Conservation (phyloP, 2,113 vertebrate species). For the Clarias gariepinus region DNA sequence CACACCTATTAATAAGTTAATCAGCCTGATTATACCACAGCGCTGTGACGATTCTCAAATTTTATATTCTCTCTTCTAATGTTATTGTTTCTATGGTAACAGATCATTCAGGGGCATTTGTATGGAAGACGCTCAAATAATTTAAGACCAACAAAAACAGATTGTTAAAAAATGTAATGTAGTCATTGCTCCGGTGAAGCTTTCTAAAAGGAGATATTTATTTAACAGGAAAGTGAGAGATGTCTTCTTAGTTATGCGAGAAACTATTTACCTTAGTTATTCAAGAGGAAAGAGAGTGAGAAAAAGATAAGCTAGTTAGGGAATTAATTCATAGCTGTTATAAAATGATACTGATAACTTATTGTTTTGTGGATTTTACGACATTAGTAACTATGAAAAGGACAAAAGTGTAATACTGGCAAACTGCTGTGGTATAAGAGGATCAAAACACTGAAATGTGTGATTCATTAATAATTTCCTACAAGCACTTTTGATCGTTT, state of each 20-base stretch:
- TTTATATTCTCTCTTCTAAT: background rate
- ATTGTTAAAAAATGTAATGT: background rate
- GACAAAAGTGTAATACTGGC: background rate
- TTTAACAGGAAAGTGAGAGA: background rate
- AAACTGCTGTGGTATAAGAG: background rate
- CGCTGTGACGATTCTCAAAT: background rate
- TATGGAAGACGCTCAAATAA: background rate
- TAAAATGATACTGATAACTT: background rate
- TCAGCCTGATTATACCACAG: background rate
- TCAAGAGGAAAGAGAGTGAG: background rate
- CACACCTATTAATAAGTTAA: background rate
- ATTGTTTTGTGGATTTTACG: background rate
- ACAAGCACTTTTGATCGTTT: background rate
- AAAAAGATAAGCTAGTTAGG: background rate
- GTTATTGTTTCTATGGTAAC: background rate
- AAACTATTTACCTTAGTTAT: background rate
- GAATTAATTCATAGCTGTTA: background rate
- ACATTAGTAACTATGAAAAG: background rate
- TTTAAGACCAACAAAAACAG: background rate
- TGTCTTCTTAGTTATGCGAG: background rate
- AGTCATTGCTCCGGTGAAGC: background rate
- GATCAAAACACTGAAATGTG: background rate
- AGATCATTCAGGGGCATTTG: background rate
- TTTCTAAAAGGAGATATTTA: background rate
- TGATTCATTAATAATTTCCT: background rate